Conservation (phyloP, 2,113 vertebrate species). For the Chlorodrepanis virens region DNA sequence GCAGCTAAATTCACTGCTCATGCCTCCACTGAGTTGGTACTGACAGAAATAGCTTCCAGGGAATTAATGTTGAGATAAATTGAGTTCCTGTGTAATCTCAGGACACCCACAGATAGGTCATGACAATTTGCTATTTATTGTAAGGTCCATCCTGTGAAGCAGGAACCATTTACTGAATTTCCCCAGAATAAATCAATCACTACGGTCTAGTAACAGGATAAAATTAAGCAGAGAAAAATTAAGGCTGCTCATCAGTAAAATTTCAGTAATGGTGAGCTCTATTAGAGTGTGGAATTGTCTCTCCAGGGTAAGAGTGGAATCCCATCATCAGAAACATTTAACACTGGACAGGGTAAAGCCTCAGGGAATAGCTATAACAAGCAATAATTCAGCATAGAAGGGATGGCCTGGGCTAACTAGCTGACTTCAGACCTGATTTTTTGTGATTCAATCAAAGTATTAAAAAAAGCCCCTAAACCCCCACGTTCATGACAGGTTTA, state of each 20-base stretch:
- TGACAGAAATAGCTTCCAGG: constrained; percentile 52
- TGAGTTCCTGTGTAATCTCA: constrained; percentile 49
- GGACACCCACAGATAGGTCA: constrained; percentile 61
- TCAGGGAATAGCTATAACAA: not conserved
- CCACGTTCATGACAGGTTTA: not conserved
- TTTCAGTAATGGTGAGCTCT: constrained; percentile 35
- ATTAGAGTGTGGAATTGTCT: constrained; percentile 39
- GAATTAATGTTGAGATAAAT: constrained; percentile 50
- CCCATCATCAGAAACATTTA: not conserved
- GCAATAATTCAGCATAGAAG: not conserved
- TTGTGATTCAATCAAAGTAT: not conserved
- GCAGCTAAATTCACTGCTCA: not conserved
- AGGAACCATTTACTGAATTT: constrained; percentile 56
- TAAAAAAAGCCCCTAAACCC: not conserved
- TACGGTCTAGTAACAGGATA: constrained; percentile 18
- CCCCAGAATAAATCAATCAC: constrained; percentile 53
- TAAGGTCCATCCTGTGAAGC: constrained; percentile 58
- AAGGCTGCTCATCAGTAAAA: constrained; percentile 39
- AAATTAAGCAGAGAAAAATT: constrained; percentile 56
- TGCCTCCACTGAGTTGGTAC: not conserved
- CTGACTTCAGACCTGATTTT: not conserved
- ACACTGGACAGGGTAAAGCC: constrained; percentile 4
- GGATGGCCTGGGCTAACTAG: not conserved
- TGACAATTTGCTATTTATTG: constrained; percentile 57
- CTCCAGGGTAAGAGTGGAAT: constrained; percentile 18